These are phyloP conservation scores for Neoseiulus cucumeris DNA, from an alignment of 1,140 invertebrate species.

Conservation along the genomic window DNA sequence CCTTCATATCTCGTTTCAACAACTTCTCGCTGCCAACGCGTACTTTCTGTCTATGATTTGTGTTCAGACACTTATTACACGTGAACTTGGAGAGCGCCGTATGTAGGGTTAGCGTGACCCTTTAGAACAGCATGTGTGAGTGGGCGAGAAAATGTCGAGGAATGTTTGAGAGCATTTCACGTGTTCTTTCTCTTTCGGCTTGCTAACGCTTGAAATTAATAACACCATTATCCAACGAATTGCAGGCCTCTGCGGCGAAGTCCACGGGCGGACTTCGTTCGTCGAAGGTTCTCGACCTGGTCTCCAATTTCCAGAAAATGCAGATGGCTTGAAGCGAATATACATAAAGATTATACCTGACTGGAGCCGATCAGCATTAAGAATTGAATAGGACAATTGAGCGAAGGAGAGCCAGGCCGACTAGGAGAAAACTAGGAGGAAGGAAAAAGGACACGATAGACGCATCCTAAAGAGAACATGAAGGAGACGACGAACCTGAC, in stretches of 20 bases:
- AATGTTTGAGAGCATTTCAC: not conserved
- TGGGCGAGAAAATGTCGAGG: too few species aligned
- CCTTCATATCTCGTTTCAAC: too few species aligned
- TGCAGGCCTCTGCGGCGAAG: constrained; percentile 2
- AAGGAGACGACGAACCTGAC: too few species aligned
- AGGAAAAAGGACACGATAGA: not conserved
- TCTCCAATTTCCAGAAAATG: constrained; percentile 19
- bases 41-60: too few species aligned
- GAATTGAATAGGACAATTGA: not conserved
- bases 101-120: too few species aligned
- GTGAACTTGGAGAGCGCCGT: too few species aligned
- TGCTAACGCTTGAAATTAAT: not conserved
- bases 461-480: not conserved
- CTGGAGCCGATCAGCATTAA: not conserved
- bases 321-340: constrained; percentile 18
- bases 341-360: not conserved
- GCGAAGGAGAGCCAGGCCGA: not conserved
- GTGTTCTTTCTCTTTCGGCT: not conserved
- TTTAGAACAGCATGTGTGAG: too few species aligned
- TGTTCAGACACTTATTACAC: too few species aligned
- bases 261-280: constrained; percentile 12
- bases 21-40: too few species aligned
- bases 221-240: not conserved
- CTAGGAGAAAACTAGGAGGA: not conserved
- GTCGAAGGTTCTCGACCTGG: constrained; percentile 20